Conservation (phyloP, 2,113 vertebrate species). For the Rhineura floridana region DNA sequence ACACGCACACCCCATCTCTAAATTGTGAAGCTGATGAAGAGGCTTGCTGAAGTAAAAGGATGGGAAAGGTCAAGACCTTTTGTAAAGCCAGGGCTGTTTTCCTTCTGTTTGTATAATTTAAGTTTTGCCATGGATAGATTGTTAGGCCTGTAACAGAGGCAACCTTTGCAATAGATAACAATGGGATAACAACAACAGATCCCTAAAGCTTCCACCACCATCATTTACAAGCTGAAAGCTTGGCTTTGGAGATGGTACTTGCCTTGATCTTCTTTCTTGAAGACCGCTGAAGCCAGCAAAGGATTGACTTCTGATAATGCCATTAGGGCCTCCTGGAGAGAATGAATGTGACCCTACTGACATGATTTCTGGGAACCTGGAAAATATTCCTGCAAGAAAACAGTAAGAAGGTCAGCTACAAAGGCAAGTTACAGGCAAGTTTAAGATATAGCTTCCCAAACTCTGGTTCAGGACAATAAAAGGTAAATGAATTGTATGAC, state of each 20-base stretch:
- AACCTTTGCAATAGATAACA: not conserved
- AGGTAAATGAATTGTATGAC: not conserved
- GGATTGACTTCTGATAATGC: slow-evolving; percentile 97
- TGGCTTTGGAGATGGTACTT: slow-evolving; percentile 52
- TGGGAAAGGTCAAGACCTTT: not conserved
- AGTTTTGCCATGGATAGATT: not conserved
- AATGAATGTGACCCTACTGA: slow-evolving; percentile 87
- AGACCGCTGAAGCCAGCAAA: slow-evolving; percentile 97
- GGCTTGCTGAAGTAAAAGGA: not conserved
- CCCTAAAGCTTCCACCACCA: not conserved
- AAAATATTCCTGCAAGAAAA: slow-evolving; percentile 85
- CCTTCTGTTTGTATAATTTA: not conserved
- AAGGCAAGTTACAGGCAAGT: not conserved
- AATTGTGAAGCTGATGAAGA: not conserved
- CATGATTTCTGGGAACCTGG: slow-evolving; percentile 92
- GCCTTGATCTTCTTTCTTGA: slow-evolving; percentile 94
- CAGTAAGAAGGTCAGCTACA: not conserved
- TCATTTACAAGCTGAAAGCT: not conserved
- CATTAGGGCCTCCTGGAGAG: slow-evolving; percentile 95
- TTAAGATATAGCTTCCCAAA: not conserved
- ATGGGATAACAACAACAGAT: slow-evolving; percentile 7
- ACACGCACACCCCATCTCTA: not conserved
- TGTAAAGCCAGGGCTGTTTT: not conserved
- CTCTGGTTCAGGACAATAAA: not conserved
- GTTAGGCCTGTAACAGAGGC: not conserved